Evolutionary conservation across 2,888 invertebrate species (phyloP), one percentile per base, ranked within the genome.

Genomic region (Drosophila demipolita): DNA sequence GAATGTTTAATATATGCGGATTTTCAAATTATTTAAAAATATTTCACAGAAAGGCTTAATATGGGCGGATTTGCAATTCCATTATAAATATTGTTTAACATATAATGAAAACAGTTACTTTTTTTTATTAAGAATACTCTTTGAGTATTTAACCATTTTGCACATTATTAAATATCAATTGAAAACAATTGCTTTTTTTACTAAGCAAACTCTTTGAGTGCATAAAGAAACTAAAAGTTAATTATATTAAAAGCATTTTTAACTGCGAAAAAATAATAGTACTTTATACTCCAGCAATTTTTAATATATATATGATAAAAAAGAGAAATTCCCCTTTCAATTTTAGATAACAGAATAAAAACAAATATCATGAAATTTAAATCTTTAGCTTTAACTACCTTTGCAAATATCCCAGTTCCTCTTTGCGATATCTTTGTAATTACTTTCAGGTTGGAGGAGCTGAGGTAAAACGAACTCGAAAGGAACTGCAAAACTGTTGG

Each of bases 401-500:
- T 20, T 12, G 20, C 20, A 20, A 45, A 15, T 15, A 36, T 36
- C 36, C 7, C 7, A 17, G 36, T 7, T 7, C 36, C 7, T 36
- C 15, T 36, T 36, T 15, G 36, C 3, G 7, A 36, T 15, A 3
- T 1, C 12, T 20, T 20, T 8, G 23, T 23, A 45, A 45, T 45
- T 45, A 23, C 15, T 45, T 45, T 15, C 15, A 23, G 7, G 4
- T 15, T 15, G 45, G 1, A 1, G 23, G 8, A 15, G 8, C 15
- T 23, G 4, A 45, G 45, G 45, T 29, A 6, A 29, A 29, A 29
- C 1, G 29, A 29, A 29, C 29, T 29, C 29, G 29, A 29, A 29
- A 29, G 29, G 29, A 29, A 29, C 45, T 45, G 15, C 45, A 23
- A 23, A 23, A 66, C 78, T 78, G 52, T 55, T 70, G 65, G n/a